Base-by-base conservation (phyloP, 2,888 invertebrate species). In the Gnatocerus cornutus region DNA sequence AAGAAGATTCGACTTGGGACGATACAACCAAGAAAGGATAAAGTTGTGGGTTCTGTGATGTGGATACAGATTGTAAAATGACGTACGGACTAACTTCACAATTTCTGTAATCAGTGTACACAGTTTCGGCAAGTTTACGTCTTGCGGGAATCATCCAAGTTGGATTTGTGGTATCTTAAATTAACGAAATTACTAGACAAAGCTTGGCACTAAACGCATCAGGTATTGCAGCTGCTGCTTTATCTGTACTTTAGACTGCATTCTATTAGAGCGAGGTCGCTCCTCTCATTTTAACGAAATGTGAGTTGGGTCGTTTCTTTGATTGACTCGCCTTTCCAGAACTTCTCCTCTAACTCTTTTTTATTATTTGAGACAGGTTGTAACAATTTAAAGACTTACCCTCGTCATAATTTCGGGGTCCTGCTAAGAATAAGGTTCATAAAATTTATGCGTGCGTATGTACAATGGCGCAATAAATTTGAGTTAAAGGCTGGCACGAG, bases 401-500 rank as follows among this genome's bases (percentile, higher is more conserved):
- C 37, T n/a, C 9, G 37, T n/a, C 37, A 37, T 37, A 37, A 37
- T 37, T 37, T 37, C n/a, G n/a, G 4, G 8, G n/a, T 37, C n/a
- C 37, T 7, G 37, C 37, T 27, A 48, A 48, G 16, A 48, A 48
- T 48, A 48, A 48, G 10, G 16, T 7, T 21, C 16, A 7, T 12
- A 48, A 9, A 48, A 48, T 21, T 9, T 16, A 48, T 48, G 14
- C n/a, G 21, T 48, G 43, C 43, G 43, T 43, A 12, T 13, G 43
- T 43, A 43, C 43, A 43, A 43, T 43, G 43, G n/a, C 6, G 10
- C n/a, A 7, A n/a, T 48, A 48, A 48, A 48, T 48, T 8, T 48
- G 7, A n/a, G 33, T 55, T n/a, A 55, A 55, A 55, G 39, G 37
- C 27, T 55, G 55, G 39, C 39, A 55, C 33, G 3, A 8, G 10